Evolutionary conservation across 2,888 invertebrate genomes (phyloP).

Genomic region (Meiosimyza platycephala): DNA sequence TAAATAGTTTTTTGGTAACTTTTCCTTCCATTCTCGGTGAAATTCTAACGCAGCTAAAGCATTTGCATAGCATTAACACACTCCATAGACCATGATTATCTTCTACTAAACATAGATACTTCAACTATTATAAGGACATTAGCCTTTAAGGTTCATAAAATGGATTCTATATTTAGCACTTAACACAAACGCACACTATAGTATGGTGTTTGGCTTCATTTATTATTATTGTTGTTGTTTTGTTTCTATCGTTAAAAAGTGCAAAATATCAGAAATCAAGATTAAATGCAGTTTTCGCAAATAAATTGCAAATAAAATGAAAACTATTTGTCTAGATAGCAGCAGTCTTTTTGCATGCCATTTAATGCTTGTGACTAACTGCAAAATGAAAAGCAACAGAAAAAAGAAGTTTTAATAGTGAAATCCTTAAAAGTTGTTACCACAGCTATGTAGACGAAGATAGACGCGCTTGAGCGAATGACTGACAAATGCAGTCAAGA

Average conservation of each 20-base stretch:
- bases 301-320: neutral
- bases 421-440: neutral
- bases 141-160: no score
- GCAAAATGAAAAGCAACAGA: neutral
- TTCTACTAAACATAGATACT: no score
- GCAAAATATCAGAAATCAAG: conserved; percentile 40
- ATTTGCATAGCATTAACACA: no score
- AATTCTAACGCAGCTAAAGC: no score
- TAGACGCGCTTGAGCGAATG: neutral
- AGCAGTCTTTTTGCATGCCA: neutral
- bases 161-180: no score
- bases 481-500: neutral
- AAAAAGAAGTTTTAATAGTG: neutral
- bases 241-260: conserved; percentile 51
- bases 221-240: neutral
- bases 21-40: no score
- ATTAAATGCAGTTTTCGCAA: conserved; percentile 5
- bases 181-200: no score
- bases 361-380: neutral
- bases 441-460: conserved; percentile 1
- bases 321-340: conserved; percentile 24
- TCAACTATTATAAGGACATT: no score
- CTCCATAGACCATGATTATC: no score
- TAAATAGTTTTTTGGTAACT: no score
- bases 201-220: no score